Base-by-base conservation (phyloP, 2,113 vertebrate species). In the Butastur rufipennis region DNA sequence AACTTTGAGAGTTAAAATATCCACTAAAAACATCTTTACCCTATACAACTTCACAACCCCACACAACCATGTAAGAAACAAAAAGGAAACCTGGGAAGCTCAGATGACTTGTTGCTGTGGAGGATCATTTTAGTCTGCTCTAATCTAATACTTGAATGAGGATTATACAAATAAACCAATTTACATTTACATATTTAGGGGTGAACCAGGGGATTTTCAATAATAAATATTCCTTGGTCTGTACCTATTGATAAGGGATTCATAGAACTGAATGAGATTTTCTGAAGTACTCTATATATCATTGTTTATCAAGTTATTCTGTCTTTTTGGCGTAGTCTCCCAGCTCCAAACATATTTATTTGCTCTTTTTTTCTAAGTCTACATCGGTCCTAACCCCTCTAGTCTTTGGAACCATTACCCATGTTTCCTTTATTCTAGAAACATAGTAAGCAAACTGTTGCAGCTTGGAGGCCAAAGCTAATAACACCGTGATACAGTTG, bases 301-400 rank as follows among this genome's bases (percentile, higher is more conserved):
- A 0, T 19, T 65, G 16, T 40, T 16, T 74, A 3, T 29, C 19
- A 23, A 62, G 14, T 26, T 89, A 43, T 12, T 71, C 2, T 50
- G 4, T 45, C 17, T 70, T 43, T 56, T 72, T 11, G 14, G n/a
- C 32, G 5, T 56, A 34, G 32, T 52, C 14, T 75, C 9, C 20
- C 13, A 77, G 16, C 23, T 80, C 42, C 34, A 68, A 21, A 29
- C 2, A 6, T 7, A 5, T 19, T 25, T 53, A 31, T 67, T 73
- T 73, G 27, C 13, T 23, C 2, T 81, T 52, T 42, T 42, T 66
- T 58, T 10, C 16, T 3, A 15, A 40, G 27, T 26, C 27, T 66
- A 4, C 3, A 2, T 9, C 58, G 20, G 16, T 89, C 11, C 21
- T 61, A 66, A 58, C 3, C 1, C 11, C 1, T 66, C 2, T 7